Base-by-base conservation (phyloP, 2,113 vertebrate genomes). In the Brienomyrus brachyistius region DNA sequence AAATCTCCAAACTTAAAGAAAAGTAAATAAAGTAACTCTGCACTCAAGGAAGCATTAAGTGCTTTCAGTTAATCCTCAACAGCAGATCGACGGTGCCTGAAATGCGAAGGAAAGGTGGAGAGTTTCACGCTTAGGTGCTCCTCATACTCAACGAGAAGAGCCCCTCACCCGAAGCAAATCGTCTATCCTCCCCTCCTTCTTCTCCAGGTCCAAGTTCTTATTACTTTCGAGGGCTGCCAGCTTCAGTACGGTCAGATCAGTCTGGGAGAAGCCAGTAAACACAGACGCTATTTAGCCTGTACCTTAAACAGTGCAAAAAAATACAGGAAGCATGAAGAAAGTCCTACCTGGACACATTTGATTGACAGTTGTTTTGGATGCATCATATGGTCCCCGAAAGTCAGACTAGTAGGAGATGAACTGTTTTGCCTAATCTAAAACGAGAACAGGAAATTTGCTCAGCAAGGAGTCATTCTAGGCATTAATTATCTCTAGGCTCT, bases 141-240 rank as follows among this genome's bases (percentile, higher is more conserved):
- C 35, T 50, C 86, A 92, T 93, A 88, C 88, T 94, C 94, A 93
- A 23, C 21, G 8, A 21, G 48, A 19, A 8, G 1, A 43, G 13
- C 35, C 93, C 94, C 98, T 97, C 96, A 99, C 98, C 97, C 98
- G 96, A 95, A 99, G 96, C 96, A 99, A 96, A 95, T 99, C 98
- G 93, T 99, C 98, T 97, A 99, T 99, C 93, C 98, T 96, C 91
- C 98, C 98, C 95, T 99, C 98, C 93, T 99, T 99, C 95, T 99
- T 99, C 96, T 99, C 98, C 95, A 99, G 96, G 95, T 99, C 98
- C 93, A 98, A 95, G 94, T 98, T 99, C 96, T 99, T 99, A 94
- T 98, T 99, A 97, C 97, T 99, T 97, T 99, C 98, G 95, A 99
- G 97, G 94, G 98, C 97, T 95, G 98, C 98, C 96, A 99, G 94